A percentile compares a stretch with the other conserved stretches of the same genome.
Evolutionary conservation across 2,113 vertebrate species (phyloP).

Genomic region (Hippocampus comes): DNA sequence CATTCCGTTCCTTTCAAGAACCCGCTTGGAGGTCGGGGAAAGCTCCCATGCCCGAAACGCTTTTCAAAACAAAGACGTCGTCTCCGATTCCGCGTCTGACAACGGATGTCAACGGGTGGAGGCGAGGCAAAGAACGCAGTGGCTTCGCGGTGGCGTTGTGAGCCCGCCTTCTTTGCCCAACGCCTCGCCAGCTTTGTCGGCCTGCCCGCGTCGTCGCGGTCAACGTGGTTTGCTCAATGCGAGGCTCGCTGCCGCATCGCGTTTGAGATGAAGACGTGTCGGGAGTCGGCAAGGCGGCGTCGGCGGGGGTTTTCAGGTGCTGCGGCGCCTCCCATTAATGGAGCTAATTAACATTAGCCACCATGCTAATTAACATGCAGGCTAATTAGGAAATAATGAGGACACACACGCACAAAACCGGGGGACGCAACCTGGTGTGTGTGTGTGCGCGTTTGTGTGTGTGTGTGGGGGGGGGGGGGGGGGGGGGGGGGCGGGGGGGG

Average conservation of each 20-base stretch:
- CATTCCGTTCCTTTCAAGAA: too few species aligned
- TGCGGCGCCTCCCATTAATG: neutral
- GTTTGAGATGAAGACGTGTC: neutral
- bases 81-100: too few species aligned
- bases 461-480: neutral
- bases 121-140: too few species aligned
- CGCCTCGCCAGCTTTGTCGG: neutral
- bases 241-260: neutral
- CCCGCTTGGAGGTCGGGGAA: too few species aligned
- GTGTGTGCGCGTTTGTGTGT: neutral
- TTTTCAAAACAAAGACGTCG: too few species aligned
- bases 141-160: too few species aligned
- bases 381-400: conserved; percentile 3
- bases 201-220: too few species aligned
- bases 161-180: too few species aligned
- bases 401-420: neutral
- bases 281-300: neutral
- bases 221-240: neutral
- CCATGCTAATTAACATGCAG: conserved; percentile 6
- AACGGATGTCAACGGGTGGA: too few species aligned
- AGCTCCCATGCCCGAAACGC: too few species aligned
- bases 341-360: conserved; percentile 3
- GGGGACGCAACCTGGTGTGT: too few species aligned
- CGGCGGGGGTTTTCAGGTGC: neutral
- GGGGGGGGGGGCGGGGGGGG: too few species aligned